phyloP scores from a whole-genome alignment of 2,888 invertebrate species.

The Timandra comae region DNA sequence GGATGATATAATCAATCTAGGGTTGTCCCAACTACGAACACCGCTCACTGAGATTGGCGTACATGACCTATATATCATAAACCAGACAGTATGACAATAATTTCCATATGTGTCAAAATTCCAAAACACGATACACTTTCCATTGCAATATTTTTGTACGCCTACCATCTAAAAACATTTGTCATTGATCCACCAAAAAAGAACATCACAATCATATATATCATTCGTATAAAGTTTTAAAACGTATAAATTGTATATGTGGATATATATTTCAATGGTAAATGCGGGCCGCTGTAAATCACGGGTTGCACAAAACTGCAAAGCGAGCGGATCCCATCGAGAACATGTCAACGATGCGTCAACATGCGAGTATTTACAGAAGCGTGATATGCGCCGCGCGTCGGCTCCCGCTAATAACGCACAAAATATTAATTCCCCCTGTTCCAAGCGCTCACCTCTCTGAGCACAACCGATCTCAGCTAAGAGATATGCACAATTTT shows the following conservation, averaged over 20 bases:
- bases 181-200: no score
- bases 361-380: conserved; percentile 31
- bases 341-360: conserved; percentile 48
- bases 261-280: conserved; percentile 4
- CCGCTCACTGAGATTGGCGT: conserved; percentile 42
- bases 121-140: no score
- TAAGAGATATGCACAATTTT: conserved; percentile 24
- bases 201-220: no score
- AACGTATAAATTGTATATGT: no score
- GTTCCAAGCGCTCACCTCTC: conserved; percentile 10
- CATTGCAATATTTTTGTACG: no score
- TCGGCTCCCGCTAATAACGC: conserved; percentile 5
- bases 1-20: conserved; percentile 71
- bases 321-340: conserved; percentile 38
- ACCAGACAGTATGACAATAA: no score
- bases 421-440: conserved; percentile 17
- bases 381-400: conserved; percentile 13
- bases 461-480: conserved; percentile 12
- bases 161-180: no score
- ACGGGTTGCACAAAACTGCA: conserved; percentile 52
- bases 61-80: conserved; percentile 11
- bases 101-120: no score
- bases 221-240: no score
- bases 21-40: conserved; percentile 43
- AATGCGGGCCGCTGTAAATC: conserved; percentile 57